Conservation (phyloP, 2,797 vertebrate species). For the Chiroxiphia lanceolata region DNA sequence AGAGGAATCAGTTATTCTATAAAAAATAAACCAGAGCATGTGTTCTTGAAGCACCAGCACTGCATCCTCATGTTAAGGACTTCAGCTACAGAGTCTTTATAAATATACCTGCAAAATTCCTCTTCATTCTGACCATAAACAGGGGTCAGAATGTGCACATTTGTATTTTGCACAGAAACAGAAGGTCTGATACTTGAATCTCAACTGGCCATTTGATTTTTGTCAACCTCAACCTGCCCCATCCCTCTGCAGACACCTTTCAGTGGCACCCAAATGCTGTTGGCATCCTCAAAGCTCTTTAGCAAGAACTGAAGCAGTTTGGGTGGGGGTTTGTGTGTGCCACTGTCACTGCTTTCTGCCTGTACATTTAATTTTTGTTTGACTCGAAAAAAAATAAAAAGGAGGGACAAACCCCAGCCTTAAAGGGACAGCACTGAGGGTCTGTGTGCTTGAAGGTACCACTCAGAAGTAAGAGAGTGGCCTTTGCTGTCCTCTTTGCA, state of each 20-base stretch:
- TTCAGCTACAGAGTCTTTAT: slow-evolving; percentile 31
- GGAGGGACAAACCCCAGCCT: neutral
- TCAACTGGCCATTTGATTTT: neutral
- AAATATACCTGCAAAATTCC: slow-evolving; percentile 37
- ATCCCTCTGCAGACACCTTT: neutral
- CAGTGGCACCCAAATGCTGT: neutral
- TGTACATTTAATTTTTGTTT: neutral
- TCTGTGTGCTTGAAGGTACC: neutral
- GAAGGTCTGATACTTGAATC: neutral
- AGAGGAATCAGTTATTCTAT: slow-evolving; percentile 60
- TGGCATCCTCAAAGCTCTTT: neutral
- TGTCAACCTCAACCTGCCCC: neutral
- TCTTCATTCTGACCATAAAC: neutral
- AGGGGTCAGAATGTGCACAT: neutral
- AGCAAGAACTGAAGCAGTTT: neutral
- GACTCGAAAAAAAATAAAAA: neutral
- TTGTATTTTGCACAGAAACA: neutral
- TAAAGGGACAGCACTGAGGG: neutral
- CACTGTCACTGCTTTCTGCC: neutral
- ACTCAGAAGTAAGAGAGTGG: neutral
- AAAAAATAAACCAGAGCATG: slow-evolving; percentile 55
- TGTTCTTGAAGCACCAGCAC: slow-evolving; percentile 67
- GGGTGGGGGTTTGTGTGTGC: neutral
- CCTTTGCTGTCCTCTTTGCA: neutral
- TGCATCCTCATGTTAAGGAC: slow-evolving; percentile 31